Percentiles rank a stretch among this genome's conserved stretches.
Conservation (phyloP, 2,888 invertebrate species). For the Apoda limacodes region DNA sequence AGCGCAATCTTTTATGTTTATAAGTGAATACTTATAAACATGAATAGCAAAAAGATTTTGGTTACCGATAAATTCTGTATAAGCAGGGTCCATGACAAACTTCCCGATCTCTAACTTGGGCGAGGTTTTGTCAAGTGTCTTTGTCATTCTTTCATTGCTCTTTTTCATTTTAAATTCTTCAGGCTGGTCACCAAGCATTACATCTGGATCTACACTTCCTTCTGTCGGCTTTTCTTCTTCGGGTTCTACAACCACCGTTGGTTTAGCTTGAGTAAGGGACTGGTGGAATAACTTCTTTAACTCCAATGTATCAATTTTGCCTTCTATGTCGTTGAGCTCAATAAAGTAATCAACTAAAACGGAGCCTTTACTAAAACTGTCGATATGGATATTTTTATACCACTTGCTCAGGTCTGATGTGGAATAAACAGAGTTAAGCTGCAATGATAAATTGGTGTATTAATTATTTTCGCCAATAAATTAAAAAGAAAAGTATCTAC, state of each 20-base stretch:
- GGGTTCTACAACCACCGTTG: slow-evolving; percentile 55
- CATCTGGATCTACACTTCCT: slow-evolving; percentile 48
- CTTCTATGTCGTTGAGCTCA: slow-evolving; percentile 80
- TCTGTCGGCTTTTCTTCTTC: slow-evolving; percentile 28
- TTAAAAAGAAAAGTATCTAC: neutral
- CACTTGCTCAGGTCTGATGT: slow-evolving; percentile 82
- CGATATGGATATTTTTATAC: slow-evolving; percentile 88
- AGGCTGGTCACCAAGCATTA: slow-evolving; percentile 60
- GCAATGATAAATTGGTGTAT: slow-evolving; percentile 29
- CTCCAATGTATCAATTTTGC: slow-evolving; percentile 77
- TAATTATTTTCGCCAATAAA: slow-evolving; percentile 1
- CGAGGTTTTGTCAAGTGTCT: slow-evolving; percentile 62
- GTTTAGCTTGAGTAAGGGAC: slow-evolving; percentile 65
- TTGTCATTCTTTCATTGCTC: slow-evolving; percentile 62
- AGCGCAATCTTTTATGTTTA: no score
- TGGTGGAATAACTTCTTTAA: slow-evolving; percentile 78
- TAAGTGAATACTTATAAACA: no score
- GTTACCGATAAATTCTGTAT: slow-evolving; percentile 89
- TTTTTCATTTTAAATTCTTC: slow-evolving; percentile 58
- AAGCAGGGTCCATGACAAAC: slow-evolving; percentile 86
- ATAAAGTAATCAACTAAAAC: slow-evolving; percentile 90
- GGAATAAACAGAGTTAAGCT: slow-evolving; percentile 87
- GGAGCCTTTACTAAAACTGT: slow-evolving; percentile 89
- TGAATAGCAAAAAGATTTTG: slow-evolving; percentile 16
- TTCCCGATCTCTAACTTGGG: slow-evolving; percentile 81